Conservation (phyloP, 1,140 invertebrate species). For the Seison nebaliae region DNA sequence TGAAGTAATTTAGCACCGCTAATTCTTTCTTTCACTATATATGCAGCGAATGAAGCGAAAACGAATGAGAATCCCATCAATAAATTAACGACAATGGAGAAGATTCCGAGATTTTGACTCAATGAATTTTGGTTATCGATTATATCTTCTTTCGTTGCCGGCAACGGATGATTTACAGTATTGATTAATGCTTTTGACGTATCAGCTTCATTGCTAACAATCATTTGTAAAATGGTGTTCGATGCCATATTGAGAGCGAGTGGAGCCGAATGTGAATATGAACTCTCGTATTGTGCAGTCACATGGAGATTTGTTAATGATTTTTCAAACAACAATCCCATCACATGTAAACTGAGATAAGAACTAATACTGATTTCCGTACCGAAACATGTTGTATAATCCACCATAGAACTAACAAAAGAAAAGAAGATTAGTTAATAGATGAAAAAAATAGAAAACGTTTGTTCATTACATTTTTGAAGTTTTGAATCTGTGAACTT, state of each 20-base stretch:
- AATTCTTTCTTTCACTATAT: conserved; percentile 10
- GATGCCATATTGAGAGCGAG: conserved; percentile 6
- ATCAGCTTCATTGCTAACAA: neutral
- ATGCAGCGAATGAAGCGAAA: conserved; percentile 8
- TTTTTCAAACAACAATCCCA: no score
- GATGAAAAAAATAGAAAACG: no score
- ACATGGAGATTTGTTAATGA: no score
- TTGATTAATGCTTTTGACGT: neutral
- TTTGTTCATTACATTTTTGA: no score
- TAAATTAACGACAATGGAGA: conserved; percentile 3
- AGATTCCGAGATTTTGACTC: conserved; percentile 6
- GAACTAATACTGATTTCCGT: no score
- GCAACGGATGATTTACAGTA: conserved; percentile 12
- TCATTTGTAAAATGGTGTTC: neutral
- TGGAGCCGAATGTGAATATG: conserved; percentile 8
- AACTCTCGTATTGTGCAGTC: conserved; percentile 9
- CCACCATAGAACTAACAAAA: no score
- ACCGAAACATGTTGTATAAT: no score
- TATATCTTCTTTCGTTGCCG: conserved; percentile 6
- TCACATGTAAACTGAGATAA: no score
- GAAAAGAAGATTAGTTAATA: no score
- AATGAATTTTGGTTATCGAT: conserved; percentile 11
- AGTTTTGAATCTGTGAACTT: no score
- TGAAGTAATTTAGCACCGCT: conserved; percentile 9
- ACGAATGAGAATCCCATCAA: conserved; percentile 10